Evolutionary conservation across 2,113 vertebrate species (phyloP).

Genomic region (Pangasianodon hypophthalmus): DNA sequence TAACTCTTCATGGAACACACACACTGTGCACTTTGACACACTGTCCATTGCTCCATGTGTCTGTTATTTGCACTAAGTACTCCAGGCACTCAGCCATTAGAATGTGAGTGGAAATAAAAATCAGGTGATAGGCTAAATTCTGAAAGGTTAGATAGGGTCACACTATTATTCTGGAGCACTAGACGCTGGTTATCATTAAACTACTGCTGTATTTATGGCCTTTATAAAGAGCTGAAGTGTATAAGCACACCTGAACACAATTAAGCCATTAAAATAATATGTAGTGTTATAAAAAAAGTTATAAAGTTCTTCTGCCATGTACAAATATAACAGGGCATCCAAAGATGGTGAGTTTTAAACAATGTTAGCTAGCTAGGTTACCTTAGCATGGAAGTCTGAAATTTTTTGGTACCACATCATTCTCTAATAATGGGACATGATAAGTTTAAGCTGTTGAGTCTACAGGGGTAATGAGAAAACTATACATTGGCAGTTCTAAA

Average conservation of each 20-base stretch:
- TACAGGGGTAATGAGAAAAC: background rate
- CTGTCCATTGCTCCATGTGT: background rate
- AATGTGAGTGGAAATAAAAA: background rate
- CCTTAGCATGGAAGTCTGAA: background rate
- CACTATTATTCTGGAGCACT: background rate
- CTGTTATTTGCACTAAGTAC: background rate
- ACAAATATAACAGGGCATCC: background rate
- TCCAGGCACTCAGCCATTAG: conserved; percentile 10
- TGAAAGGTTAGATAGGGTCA: conserved; percentile 43
- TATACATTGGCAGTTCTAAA: background rate
- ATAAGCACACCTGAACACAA: background rate
- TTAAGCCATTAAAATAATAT: background rate
- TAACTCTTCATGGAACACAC: background rate
- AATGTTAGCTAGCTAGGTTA: background rate
- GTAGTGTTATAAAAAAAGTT: background rate
- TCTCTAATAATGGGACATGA: background rate
- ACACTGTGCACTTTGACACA: conserved; percentile 8
- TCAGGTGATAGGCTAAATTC: conserved; percentile 35
- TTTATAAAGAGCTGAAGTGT: background rate
- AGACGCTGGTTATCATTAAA: conserved; percentile 37
- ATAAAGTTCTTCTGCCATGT: background rate
- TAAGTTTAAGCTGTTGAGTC: background rate
- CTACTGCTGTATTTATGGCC: background rate
- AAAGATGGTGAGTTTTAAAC: background rate
- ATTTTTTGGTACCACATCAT: background rate